Conservation (phyloP, 2,888 invertebrate genomes). For the Salticus scenicus region DNA sequence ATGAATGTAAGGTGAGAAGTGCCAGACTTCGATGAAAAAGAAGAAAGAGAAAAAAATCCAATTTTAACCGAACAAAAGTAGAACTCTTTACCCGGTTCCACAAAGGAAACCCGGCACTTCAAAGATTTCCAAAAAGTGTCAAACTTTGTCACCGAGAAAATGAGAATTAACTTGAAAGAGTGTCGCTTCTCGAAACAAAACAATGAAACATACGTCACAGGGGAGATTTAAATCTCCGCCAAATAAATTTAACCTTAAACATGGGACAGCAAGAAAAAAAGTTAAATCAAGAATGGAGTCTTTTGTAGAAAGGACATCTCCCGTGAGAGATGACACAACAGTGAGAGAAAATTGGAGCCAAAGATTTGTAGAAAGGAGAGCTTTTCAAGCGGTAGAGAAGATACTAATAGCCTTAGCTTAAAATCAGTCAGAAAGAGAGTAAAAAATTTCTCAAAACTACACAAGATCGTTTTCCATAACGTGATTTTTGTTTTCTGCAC, state of each 20-base stretch:
- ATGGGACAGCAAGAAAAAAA: background rate
- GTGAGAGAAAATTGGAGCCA: background rate
- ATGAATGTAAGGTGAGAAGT: too few relatives aligned
- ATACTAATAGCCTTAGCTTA: conserved; percentile 1
- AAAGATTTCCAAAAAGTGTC: background rate
- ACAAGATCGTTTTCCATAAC: too few relatives aligned
- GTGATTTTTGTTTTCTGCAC: too few relatives aligned
- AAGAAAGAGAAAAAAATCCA: background rate
- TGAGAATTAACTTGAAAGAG: background rate
- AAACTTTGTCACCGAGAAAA: background rate
- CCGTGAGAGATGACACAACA: background rate
- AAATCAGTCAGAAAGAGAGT: too few relatives aligned
- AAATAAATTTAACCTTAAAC: conserved; percentile 1
- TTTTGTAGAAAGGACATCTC: background rate
- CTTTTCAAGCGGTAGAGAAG: background rate
- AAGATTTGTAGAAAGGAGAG: background rate
- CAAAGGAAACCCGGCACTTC: background rate
- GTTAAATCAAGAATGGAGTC: background rate
- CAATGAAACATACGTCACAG: background rate
- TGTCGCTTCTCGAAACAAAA: background rate
- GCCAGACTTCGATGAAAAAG: too few relatives aligned
- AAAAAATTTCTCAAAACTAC: too few relatives aligned
- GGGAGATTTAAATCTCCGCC: background rate
- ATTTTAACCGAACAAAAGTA: background rate
- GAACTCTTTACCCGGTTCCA: background rate